Base-by-base conservation (phyloP, 2,888 invertebrate species). In the Sturmia bella region DNA sequence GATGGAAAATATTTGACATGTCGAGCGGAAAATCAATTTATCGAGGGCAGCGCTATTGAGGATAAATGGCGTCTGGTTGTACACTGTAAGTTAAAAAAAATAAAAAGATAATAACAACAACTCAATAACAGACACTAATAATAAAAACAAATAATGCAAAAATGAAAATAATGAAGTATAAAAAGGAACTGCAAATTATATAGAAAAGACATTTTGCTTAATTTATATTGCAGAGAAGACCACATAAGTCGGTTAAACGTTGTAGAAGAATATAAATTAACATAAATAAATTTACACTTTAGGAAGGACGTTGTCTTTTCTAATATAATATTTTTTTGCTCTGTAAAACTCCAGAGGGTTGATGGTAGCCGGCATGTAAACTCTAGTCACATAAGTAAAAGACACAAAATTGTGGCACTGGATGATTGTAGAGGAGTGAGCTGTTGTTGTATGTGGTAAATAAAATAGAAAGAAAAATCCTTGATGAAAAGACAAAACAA, bases 1-100 rank as follows among this genome's bases (percentile, higher is more conserved):
- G 96, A 97, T 90, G 96, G 96, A 86, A 96, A 96, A 92, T 95
- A 95, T 92, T 93, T 97, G 91, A 95, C 96, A 85, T 97, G 97
- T 91, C 93, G 96, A 86, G 96, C 96, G 64, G 96, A 96, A 92
- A 97, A 97, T 93, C 95, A 95, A 89, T 94, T 93, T 91, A 96
- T 97, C 89, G 93, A 94, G 76, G 95, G 95, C 91, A 96, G 96
- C 85, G 94, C 94, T 84, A 93, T 96, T 80, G 97, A 97, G 92
- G 96, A 96, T 92, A 95, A 95, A 92, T 96, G 96, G 96, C 92
- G 94, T 87, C 93, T 97, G 89, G 95, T 96, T 91, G 96, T 97
- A 88, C 96, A 96, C 91, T 97, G 97, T 96, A 93, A 96, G 96
- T 95, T 78, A 32, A 59, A 77, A 56, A 56, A 43, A 41, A 37